A percentile compares a stretch with the other conserved stretches of the same genome.
Conservation (phyloP, 2,113 vertebrate genomes). For the Phasianus colchicus region DNA sequence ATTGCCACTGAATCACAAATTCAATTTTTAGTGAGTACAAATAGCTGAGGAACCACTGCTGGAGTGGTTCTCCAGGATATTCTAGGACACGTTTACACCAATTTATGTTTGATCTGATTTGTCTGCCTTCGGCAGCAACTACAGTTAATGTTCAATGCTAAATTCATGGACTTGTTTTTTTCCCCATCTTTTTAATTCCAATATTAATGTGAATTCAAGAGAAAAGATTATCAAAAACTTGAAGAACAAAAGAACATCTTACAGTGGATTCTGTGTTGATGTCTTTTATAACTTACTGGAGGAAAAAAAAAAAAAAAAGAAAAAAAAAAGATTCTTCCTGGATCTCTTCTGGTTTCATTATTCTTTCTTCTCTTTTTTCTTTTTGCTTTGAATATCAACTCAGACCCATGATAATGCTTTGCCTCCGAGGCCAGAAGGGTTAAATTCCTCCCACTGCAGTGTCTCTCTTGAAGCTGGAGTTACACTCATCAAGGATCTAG, state of each 20-base stretch:
- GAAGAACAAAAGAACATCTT: background rate
- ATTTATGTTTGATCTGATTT: background rate
- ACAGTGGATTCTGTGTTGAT: background rate
- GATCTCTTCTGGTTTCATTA: background rate
- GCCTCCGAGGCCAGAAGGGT: background rate
- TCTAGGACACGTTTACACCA: background rate
- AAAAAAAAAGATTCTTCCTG: background rate
- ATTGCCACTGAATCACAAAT: background rate
- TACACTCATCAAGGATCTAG: slow-evolving; percentile 68
- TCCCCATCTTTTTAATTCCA: background rate
- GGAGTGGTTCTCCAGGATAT: background rate
- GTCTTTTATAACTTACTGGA: background rate
- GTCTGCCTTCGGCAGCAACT: background rate
- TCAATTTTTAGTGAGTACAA: background rate
- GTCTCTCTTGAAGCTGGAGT: slow-evolving; percentile 49
- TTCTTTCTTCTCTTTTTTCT: background rate
- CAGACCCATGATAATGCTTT: background rate
- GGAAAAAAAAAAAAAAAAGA: rapidly evolving
- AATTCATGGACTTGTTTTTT: background rate
- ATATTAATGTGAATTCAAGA: background rate
- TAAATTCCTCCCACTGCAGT: background rate
- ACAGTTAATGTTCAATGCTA: background rate
- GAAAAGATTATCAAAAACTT: background rate
- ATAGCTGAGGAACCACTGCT: background rate
- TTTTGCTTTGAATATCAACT: background rate